Percentiles rank a stretch among this genome's conserved stretches.
Conservation (phyloP, 2,888 invertebrate genomes). For the Dichetophora obliterata region DNA sequence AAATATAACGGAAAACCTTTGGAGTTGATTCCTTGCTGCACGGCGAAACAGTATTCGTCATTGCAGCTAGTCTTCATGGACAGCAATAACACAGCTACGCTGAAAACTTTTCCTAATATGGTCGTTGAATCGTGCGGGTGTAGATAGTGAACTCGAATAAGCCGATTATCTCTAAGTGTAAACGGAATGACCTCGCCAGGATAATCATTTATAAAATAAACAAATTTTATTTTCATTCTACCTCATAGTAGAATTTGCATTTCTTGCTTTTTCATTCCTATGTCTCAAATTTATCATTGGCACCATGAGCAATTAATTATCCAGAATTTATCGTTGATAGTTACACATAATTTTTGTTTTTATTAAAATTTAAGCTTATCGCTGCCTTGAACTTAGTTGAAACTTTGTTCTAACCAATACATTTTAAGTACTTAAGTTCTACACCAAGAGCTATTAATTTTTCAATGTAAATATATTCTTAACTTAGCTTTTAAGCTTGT, state of each 20-base stretch:
- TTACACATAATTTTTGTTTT: not conserved
- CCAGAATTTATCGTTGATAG: not conserved
- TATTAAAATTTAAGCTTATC: not conserved
- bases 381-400: constrained; percentile 4
- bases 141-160: constrained; percentile 72
- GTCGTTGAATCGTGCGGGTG: constrained; percentile 93
- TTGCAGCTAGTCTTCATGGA: constrained; percentile 85
- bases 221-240: not conserved
- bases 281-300: not conserved
- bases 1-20: constrained; percentile 69
- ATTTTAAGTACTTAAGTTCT: constrained; percentile 21
- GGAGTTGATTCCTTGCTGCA: constrained; percentile 87
- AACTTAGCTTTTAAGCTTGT: not conserved
- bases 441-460: constrained; percentile 36
- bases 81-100: constrained; percentile 82
- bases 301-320: not conserved
- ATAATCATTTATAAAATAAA: not conserved
- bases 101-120: constrained; percentile 88
- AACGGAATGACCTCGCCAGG: no score
- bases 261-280: not conserved
- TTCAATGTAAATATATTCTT: not conserved
- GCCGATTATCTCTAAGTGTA: no score
- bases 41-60: constrained; percentile 85
- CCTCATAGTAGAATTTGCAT: not conserved
- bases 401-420: not conserved